Evolutionary conservation across 2,888 invertebrate species (phyloP), one percentile per base, ranked within the genome.

Genomic region (Rhagium mordax): DNA sequence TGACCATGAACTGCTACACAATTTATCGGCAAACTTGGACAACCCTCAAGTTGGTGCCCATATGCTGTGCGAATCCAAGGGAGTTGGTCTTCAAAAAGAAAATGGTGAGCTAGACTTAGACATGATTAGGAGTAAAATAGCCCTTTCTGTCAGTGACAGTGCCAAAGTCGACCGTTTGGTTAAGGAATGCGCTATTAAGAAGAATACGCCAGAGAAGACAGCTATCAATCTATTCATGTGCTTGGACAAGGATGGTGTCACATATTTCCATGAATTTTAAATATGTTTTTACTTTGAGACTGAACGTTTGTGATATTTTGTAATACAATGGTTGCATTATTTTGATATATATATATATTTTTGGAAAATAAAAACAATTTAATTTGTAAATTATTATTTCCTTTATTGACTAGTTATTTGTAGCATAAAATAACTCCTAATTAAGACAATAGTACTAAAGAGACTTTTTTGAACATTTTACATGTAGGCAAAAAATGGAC

Each of bases 81-180:
- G 15, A 18, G 24, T 72, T 0, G 72, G 70, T 20, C 68, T 68
- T 62, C 70, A 70, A 57, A 48, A 72, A n/a, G 62, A 21, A 13
- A 71, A 75, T 49, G 75, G 75, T 4, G 71, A 61, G 1, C 24
- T 77, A 2, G 68, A 70, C 48, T 60, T 47, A 18, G 67, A 60
- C 0, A 10, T 33, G 3, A 27, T 77, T n/a, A 74, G 29, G 15
- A 68, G 70, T 13, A 75, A 62, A 57, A 48, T 77, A 13, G 2
- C 21, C n/a, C 16, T 10, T 6, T 47, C 20, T 16, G 20, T 72
- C 2, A 53, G 15, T 21, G 69, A 71, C 13, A 10, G 13, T 1
- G 57, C 48, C 13, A 73, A 72, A 68, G 70, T 73, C 18, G 65
- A 72, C 7, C 21, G 59, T 8, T 8, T 77, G 15, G 41, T 77